A percentile compares a stretch with the other conserved stretches of the same genome.
Conservation (phyloP, 2,797 vertebrate genomes). For the Tauraco hartlaubi region DNA sequence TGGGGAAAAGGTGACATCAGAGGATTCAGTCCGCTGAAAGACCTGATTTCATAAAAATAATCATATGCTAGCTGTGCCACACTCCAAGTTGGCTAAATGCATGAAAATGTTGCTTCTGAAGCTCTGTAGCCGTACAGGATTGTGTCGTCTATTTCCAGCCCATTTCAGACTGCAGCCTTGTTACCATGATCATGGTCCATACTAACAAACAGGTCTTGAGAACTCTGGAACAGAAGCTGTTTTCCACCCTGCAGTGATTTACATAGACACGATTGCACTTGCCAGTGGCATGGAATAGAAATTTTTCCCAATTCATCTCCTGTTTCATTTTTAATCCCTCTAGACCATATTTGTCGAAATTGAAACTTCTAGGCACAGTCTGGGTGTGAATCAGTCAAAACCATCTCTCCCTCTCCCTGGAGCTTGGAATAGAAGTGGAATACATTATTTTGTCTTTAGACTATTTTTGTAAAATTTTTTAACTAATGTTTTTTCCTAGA, state of each 20-base stretch:
- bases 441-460: background rate
- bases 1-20: background rate
- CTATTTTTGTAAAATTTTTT: background rate
- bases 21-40: background rate
- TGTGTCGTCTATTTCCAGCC: background rate
- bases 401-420: accelerated
- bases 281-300: background rate
- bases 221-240: background rate
- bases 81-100: background rate
- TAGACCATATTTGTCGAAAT: background rate
- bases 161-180: background rate
- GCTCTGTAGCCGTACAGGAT: background rate
- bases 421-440: background rate
- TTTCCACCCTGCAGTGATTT: background rate
- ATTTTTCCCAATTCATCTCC: background rate
- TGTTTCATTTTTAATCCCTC: background rate
- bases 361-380: background rate
- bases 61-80: background rate
- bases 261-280: background rate
- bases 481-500: background rate
- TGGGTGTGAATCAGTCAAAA: background rate
- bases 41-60: background rate
- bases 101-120: background rate
- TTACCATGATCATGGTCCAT: background rate
- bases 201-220: background rate